Conservation (phyloP, 1,140 invertebrate species). For the Neocloeon triangulifer region DNA sequence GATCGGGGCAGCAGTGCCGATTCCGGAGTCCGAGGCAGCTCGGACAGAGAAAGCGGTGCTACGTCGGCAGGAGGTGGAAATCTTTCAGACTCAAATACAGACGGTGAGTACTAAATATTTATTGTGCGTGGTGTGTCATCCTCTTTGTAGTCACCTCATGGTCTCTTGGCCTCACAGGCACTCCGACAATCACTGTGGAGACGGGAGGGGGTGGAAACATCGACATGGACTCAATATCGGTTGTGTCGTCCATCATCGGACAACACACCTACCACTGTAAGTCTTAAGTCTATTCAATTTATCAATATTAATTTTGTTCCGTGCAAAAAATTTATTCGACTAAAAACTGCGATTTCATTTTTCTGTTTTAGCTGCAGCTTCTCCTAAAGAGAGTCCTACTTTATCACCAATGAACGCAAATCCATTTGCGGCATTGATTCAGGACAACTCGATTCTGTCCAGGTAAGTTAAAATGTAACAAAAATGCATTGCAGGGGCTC, state of each 20-base stretch:
- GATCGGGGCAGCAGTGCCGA: constrained; percentile 70
- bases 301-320: constrained; percentile 6
- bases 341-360: no score
- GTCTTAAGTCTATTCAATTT: constrained; percentile 18
- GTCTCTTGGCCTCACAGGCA: constrained; percentile 15
- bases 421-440: constrained; percentile 52
- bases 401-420: constrained; percentile 51
- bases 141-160: background rate
- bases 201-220: constrained; percentile 27
- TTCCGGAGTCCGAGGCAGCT: constrained; percentile 58
- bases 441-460: constrained; percentile 41
- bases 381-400: constrained; percentile 42
- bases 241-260: constrained; percentile 48
- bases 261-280: constrained; percentile 67
- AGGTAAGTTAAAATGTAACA: constrained; percentile 20
- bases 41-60: constrained; percentile 50
- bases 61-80: constrained; percentile 48
- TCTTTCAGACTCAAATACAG: constrained; percentile 51
- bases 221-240: constrained; percentile 47
- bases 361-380: constrained; percentile 30
- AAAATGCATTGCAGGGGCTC: no score
- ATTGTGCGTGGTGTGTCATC: no score
- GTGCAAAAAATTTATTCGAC: no score
- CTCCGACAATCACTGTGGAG: constrained; percentile 38
- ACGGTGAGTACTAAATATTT: constrained; percentile 23